Evolutionary conservation across 2,888 invertebrate genomes (phyloP).

Genomic region (Nesidiocoris tenuis): DNA sequence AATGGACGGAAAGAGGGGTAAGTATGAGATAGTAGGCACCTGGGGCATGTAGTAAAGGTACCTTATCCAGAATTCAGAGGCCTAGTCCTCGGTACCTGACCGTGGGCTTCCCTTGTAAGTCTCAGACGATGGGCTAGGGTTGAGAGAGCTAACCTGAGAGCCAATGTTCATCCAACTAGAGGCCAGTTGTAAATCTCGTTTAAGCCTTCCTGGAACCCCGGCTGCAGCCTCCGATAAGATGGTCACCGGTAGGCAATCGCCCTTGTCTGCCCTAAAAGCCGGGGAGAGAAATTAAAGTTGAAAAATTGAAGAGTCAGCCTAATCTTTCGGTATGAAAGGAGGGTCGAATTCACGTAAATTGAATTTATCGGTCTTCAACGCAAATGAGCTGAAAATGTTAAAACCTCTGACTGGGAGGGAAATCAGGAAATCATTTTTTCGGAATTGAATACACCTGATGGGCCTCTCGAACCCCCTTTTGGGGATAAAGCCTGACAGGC

Average conservation of each 20-base stretch:
- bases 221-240: neutral
- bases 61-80: neutral
- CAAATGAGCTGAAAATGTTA: too few species aligned
- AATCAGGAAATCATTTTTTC: too few species aligned
- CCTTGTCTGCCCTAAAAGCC: too few species aligned
- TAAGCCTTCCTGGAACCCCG: neutral
- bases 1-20: neutral
- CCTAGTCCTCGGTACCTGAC: neutral
- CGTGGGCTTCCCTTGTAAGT: neutral
- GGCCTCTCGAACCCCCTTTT: too few species aligned
- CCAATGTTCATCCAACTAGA: neutral
- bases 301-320: too few species aligned
- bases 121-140: neutral
- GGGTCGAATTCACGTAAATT: too few species aligned
- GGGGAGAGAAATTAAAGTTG: too few species aligned
- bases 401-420: too few species aligned
- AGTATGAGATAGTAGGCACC: neutral
- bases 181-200: neutral
- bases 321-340: too few species aligned
- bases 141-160: neutral
- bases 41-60: neutral
- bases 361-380: too few species aligned
- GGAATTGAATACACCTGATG: too few species aligned
- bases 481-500: too few species aligned
- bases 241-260: neutral